phyloP scores from a whole-genome alignment of 2,888 invertebrate genomes.

The Melangyna quadrimaculata region DNA sequence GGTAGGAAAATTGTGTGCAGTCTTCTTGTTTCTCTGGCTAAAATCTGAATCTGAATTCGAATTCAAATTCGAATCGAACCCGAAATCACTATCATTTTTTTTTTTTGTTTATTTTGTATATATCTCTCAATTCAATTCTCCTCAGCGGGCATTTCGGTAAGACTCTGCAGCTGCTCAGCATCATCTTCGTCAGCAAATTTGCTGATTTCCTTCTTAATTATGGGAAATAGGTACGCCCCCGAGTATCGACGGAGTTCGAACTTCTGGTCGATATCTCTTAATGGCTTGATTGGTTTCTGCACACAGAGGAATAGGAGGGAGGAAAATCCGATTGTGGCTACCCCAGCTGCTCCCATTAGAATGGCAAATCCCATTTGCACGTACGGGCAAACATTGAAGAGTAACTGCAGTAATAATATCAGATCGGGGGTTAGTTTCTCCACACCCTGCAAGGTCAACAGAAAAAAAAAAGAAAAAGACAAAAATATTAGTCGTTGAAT shows the following conservation, averaged over 20 bases:
- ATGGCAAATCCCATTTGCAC: slow-evolving; percentile 81
- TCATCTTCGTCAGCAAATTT: slow-evolving; percentile 69
- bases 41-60: slow-evolving; percentile 33
- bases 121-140: slow-evolving; percentile 24
- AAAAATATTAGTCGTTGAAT: slow-evolving; percentile 16
- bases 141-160: slow-evolving; percentile 57
- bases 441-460: slow-evolving; percentile 75
- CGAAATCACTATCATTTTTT: neutral
- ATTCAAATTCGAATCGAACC: neutral
- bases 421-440: slow-evolving; percentile 81
- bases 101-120: neutral
- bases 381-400: slow-evolving; percentile 82
- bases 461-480: slow-evolving; percentile 15
- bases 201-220: slow-evolving; percentile 71
- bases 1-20: slow-evolving; percentile 64
- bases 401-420: slow-evolving; percentile 81
- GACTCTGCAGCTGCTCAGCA: slow-evolving; percentile 63
- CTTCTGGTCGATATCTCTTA: slow-evolving; percentile 69
- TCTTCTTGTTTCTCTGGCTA: slow-evolving; percentile 67
- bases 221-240: slow-evolving; percentile 73
- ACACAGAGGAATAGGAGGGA: slow-evolving; percentile 76
- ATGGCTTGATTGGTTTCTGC: slow-evolving; percentile 69
- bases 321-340: slow-evolving; percentile 80
- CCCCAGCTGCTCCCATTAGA: slow-evolving; percentile 81
- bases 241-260: slow-evolving; percentile 73